Evolutionary conservation across 1,140 invertebrate genomes (phyloP).

Genomic region (Panagrolaimus sp.): DNA sequence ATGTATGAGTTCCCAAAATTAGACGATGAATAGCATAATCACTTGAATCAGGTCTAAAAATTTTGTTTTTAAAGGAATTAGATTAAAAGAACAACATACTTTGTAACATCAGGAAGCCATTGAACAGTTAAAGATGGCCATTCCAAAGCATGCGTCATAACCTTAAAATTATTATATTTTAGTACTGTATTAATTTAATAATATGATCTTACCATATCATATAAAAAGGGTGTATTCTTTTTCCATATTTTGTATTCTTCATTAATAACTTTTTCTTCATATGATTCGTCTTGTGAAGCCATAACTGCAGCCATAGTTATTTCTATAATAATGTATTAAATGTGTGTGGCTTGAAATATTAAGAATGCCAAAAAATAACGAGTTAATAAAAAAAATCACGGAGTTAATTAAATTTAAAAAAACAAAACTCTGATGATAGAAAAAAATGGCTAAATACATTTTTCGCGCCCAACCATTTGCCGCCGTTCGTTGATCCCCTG

Average conservation of each 20-base stretch:
- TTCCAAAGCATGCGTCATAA: conserved; percentile 64
- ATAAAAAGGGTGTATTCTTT: conserved; percentile 92
- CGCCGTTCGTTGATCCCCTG: too few species aligned
- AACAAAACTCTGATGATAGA: too few species aligned
- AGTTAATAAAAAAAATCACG: too few species aligned
- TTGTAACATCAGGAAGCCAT: conserved; percentile 96
- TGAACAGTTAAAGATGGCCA: conserved; percentile 92
- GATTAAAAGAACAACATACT: conserved; percentile 35
- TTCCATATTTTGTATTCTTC: conserved; percentile 99
- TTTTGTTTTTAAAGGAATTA: conserved; percentile 1
- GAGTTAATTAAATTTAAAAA: too few species aligned
- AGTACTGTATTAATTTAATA: too few species aligned
- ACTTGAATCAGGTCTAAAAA: conserved; percentile 73
- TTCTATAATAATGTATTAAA: not conserved
- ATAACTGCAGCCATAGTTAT: not conserved
- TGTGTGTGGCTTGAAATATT: too few species aligned
- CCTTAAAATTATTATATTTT: too few species aligned
- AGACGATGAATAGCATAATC: conserved; percentile 96
- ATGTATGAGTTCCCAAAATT: conserved; percentile 97
- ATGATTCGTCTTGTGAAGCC: conserved; percentile 15
- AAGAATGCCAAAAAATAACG: not conserved
- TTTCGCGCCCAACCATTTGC: too few species aligned
- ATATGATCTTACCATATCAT: conserved; percentile 77
- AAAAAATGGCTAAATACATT: too few species aligned
- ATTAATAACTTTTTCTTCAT: conserved; percentile 94